Base-by-base conservation (phyloP, 2,797 vertebrate genomes). In the Sus cebifrons region DNA sequence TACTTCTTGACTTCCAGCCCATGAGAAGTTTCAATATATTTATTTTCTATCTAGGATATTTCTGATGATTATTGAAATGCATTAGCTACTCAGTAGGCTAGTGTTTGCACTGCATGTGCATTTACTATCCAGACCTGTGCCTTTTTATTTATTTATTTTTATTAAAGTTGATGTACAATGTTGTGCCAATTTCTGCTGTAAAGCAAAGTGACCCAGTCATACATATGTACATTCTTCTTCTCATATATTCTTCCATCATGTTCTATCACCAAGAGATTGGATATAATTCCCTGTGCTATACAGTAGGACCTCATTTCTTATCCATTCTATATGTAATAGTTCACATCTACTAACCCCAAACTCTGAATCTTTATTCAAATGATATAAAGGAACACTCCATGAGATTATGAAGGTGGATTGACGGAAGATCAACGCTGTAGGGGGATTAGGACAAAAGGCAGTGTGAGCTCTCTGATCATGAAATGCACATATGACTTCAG, bases 41-140 rank as follows among this genome's bases (percentile, higher is more conserved):
- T 73, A 3, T 54, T 62, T 85, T 78, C 9, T 56, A 77, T 68
- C 40, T n/a, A 16, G 9, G 54, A 65, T 54, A 58, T 40, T 27
- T 74, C 44, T 83, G 11, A 86, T 32, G 16, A 11, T 6, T 56
- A 8, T 14, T 20, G 0, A 17, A 62, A 49, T 5, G 11, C 15
- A 12, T 18, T 52, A 16, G 36, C 20, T 32, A 65, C 54, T 9
- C 0, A 23, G 17, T 10, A 52, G 20, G 9, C 29, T 62, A 58
- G 4, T 27, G 0, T 52, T 40, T 44, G 6, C 14, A 3, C 6
- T 60, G 1, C 1, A 8, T 8, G 20, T 32, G 23, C 23, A 27
- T 44, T 52, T 78, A 68, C 40, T 56, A 79, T 12, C 1, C 5
- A 87, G 6, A 40, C 36, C 36, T 36, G 36, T 36, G 36, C 36